Conservation (phyloP, 2,888 invertebrate genomes). For the Eurytoma californica region DNA sequence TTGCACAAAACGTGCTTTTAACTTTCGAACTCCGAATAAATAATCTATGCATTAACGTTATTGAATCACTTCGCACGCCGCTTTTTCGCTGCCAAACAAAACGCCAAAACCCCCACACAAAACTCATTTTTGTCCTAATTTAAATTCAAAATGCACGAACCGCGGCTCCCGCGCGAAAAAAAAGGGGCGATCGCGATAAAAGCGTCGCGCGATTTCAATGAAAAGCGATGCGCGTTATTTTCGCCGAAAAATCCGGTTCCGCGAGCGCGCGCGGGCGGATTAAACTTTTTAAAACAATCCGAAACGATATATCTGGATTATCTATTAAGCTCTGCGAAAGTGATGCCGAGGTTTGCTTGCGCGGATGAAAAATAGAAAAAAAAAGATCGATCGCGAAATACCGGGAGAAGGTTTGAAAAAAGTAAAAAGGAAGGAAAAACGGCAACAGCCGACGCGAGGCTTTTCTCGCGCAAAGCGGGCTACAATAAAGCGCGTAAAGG, state of each 20-base stretch:
- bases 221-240: slow-evolving; percentile 11
- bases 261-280: slow-evolving; percentile 7
- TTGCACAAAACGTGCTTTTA: background rate
- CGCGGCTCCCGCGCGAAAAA: background rate
- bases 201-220: background rate
- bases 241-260: slow-evolving; percentile 1
- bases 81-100: background rate
- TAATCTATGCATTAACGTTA: slow-evolving; percentile 15
- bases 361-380: slow-evolving; percentile 34
- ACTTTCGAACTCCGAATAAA: slow-evolving; percentile 8
- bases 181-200: slow-evolving; percentile 1
- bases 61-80: slow-evolving; percentile 14
- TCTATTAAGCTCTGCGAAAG: slow-evolving; percentile 45
- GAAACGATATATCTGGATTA: slow-evolving; percentile 51
- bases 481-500: slow-evolving; percentile 34
- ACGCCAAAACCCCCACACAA: background rate
- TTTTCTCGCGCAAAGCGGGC: background rate
- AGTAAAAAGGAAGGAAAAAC: background rate
- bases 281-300: slow-evolving; percentile 51
- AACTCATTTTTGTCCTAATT: slow-evolving; percentile 15
- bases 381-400: background rate
- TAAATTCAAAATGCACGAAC: slow-evolving; percentile 10
- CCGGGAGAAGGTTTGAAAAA: background rate
- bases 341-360: slow-evolving; percentile 15
- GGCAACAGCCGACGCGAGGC: background rate